These are phyloP conservation scores for Orchesellides sinensis DNA, from an alignment of 2,888 invertebrate species.

Conservation along the genomic window DNA sequence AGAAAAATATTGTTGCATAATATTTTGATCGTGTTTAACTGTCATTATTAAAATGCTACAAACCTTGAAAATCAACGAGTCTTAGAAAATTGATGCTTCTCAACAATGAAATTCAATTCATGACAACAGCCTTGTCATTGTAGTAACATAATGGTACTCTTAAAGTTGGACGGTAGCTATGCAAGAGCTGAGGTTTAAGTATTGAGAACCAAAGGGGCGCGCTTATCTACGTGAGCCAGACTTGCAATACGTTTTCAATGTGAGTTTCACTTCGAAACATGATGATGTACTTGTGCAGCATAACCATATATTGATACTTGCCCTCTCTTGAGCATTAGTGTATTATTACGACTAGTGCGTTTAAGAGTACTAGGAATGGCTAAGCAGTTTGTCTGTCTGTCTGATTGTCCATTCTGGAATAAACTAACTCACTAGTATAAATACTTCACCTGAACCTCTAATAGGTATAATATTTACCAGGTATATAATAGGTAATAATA, in stretches of 20 bases:
- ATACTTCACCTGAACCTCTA: too few species aligned
- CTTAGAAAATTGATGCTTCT: background rate
- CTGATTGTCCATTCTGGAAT: too few species aligned
- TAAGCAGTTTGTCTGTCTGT: too few species aligned
- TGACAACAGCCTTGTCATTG: background rate
- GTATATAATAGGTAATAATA: too few species aligned
- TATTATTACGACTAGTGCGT: conserved; percentile 10
- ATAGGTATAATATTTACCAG: too few species aligned
- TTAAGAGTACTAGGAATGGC: background rate
- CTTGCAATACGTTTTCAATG: background rate
- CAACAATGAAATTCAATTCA: background rate
- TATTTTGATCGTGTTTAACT: background rate
- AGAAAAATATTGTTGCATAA: too few species aligned
- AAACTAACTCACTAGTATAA: too few species aligned
- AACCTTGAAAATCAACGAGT: background rate
- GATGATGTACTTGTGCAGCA: background rate
- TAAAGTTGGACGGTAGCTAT: too few species aligned
- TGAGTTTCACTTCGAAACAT: background rate
- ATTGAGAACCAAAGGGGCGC: conserved; percentile 1
- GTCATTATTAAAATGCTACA: background rate
- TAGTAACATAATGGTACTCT: background rate
- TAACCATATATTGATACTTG: background rate
- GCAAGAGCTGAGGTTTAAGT: background rate
- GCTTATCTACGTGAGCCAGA: conserved; percentile 40
- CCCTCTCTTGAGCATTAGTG: background rate